Evolutionary conservation across 2,888 invertebrate genomes (phyloP).

Genomic region (Cetonia aurata): DNA sequence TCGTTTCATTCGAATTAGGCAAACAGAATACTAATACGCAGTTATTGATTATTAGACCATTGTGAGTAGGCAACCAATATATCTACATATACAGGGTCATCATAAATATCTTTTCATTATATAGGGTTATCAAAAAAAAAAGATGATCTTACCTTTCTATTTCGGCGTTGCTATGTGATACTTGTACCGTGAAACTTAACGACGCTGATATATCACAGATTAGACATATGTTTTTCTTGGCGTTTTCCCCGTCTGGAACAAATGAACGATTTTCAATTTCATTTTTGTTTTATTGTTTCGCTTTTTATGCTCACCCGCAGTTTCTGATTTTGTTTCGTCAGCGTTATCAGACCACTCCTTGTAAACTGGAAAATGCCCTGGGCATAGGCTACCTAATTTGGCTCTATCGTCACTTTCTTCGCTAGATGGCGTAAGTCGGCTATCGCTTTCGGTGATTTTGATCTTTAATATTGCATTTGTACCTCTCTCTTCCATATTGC

Average conservation of each 20-base stretch:
- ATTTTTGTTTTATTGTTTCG: background rate
- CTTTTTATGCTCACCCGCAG: conserved; percentile 4
- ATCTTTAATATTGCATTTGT: too few species aligned
- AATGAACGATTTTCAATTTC: background rate
- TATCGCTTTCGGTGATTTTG: too few species aligned
- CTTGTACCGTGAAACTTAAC: conserved; percentile 27
- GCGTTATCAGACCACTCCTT: conserved; percentile 15
- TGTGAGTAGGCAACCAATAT: conserved; percentile 1
- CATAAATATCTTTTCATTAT: background rate
- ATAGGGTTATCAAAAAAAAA: background rate
- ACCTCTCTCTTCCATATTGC: conserved; percentile 10
- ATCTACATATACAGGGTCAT: background rate
- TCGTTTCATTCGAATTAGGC: too few species aligned
- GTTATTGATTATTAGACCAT: background rate
- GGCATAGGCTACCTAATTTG: background rate
- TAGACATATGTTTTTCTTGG: conserved; percentile 25
- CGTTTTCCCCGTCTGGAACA: conserved; percentile 14
- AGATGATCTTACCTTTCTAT: conserved; percentile 20
- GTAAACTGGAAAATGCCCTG: conserved; percentile 26
- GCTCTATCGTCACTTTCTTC: conserved; percentile 16
- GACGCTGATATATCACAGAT: conserved; percentile 36
- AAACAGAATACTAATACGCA: background rate
- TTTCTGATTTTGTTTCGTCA: background rate
- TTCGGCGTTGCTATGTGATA: conserved; percentile 15
- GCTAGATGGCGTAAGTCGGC: conserved; percentile 12